Evolutionary conservation across 1,140 invertebrate species (phyloP).

Genomic region (Brachionus rubens): DNA sequence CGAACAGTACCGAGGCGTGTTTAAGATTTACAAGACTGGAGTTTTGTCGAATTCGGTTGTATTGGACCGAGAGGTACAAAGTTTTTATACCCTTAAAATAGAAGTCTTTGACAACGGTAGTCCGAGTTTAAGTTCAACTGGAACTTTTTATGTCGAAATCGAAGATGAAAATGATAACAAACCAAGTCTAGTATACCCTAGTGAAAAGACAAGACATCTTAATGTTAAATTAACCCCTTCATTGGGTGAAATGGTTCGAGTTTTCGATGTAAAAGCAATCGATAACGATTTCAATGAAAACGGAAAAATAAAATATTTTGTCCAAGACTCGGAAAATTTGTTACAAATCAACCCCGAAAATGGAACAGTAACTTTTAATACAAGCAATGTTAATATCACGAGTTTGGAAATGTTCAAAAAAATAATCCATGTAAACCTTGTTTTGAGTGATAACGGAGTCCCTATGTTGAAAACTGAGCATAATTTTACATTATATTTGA

Average conservation of each 20-base stretch:
- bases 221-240: not conserved
- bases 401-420: not conserved
- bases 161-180: slow-evolving; percentile 36
- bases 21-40: not conserved
- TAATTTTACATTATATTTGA: slow-evolving; percentile 34
- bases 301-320: not conserved
- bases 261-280: not conserved
- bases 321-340: not conserved
- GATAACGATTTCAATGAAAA: not conserved
- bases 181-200: slow-evolving; percentile 15
- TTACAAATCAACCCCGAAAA: not conserved
- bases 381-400: not conserved
- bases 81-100: slow-evolving; percentile 12
- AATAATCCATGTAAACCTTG: not conserved
- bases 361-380: not conserved
- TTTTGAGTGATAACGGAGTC: not conserved
- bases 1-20: not conserved
- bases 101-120: not conserved
- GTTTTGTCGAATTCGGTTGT: not conserved
- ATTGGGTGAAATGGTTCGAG: not conserved
- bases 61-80: slow-evolving; percentile 20
- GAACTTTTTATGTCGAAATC: slow-evolving; percentile 32
- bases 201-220: not conserved
- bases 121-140: slow-evolving; percentile 7
- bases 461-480: not conserved